Percentiles rank a stretch among this genome's conserved stretches.
These are phyloP conservation scores for Limnephilus marmoratus DNA, from an alignment of 2,888 invertebrate species.

Conservation along the genomic window DNA sequence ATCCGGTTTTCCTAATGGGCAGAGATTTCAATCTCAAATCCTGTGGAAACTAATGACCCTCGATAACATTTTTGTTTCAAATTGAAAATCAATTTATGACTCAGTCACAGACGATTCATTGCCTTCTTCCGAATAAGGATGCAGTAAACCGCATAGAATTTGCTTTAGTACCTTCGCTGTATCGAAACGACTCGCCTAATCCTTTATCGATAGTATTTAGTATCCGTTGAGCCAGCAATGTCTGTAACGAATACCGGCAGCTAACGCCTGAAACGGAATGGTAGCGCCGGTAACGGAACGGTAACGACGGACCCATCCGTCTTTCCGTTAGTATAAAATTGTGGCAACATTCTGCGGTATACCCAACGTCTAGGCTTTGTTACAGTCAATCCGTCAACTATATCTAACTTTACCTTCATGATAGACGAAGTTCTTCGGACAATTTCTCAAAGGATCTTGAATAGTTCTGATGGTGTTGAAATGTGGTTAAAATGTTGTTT, in stretches of 20 bases:
- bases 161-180: neutral
- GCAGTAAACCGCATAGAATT: neutral
- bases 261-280: no score
- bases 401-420: neutral
- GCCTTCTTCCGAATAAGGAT: neutral
- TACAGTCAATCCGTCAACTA: constrained; percentile 23
- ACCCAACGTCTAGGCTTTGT: neutral
- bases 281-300: neutral
- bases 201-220: neutral
- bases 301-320: constrained; percentile 4
- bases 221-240: neutral
- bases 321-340: constrained; percentile 38
- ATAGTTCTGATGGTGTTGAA: neutral
- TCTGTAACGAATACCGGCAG: neutral
- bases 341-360: constrained; percentile 27
- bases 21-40: no score
- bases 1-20: no score
- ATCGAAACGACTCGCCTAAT: neutral
- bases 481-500: neutral
- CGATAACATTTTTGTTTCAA: neutral
- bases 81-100: neutral
- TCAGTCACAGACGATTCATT: neutral
- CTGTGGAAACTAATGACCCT: no score
- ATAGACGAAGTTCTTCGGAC: neutral
- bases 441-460: neutral